These are phyloP conservation scores for Nycticryphes semicollaris DNA, from an alignment of 2,113 vertebrate genomes.

Conservation along the genomic window DNA sequence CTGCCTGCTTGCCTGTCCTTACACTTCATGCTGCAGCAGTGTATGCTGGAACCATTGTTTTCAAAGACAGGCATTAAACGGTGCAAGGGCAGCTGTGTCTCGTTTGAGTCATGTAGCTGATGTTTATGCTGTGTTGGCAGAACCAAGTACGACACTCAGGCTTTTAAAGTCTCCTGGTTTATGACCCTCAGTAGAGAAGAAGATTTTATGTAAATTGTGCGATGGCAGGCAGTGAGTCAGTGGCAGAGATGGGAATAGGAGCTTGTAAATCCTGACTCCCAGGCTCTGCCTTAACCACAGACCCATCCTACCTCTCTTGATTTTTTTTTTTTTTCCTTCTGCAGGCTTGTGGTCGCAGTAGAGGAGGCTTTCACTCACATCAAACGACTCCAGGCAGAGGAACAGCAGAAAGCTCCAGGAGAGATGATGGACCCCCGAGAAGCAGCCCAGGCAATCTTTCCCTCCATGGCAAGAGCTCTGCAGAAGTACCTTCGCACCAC, in stretches of 20 bases:
- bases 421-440: constrained; percentile 95
- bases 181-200: neutral
- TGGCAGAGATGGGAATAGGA: neutral
- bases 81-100: neutral
- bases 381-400: constrained; percentile 87
- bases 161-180: neutral
- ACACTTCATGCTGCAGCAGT: neutral
- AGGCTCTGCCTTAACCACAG: neutral
- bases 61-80: neutral
- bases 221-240: neutral
- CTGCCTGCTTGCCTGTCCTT: neutral
- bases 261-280: constrained; percentile 1
- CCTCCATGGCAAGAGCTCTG: constrained; percentile 93
- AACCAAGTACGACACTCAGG: neutral
- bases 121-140: constrained; percentile 10
- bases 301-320: neutral
- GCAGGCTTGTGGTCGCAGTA: constrained; percentile 91
- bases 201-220: neutral
- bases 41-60: neutral
- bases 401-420: constrained; percentile 88
- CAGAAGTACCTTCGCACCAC: constrained; percentile 97
- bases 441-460: constrained; percentile 95
- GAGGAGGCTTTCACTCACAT: constrained; percentile 96
- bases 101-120: neutral
- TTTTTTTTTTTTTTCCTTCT: neutral